Evolutionary conservation across 2,113 vertebrate genomes (phyloP).

Genomic region (Danionella cerebrum): DNA sequence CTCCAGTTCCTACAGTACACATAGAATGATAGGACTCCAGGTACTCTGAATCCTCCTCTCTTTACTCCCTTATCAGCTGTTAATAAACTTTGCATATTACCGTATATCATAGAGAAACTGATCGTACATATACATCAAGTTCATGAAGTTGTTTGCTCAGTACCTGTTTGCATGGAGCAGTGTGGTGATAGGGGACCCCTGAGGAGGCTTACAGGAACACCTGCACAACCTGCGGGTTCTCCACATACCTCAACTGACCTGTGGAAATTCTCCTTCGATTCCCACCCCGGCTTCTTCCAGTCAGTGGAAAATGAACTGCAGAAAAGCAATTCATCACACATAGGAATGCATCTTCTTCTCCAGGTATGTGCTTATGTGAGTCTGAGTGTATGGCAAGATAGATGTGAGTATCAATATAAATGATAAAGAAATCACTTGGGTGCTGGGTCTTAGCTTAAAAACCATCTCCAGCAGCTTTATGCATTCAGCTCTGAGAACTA

Average conservation of each 20-base stretch:
- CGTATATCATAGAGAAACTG: background rate
- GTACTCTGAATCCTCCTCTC: background rate
- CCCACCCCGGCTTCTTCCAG: conserved; percentile 2
- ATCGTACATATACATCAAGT: background rate
- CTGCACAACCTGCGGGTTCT: conserved; percentile 41
- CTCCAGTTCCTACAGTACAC: background rate
- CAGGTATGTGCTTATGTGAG: conserved; percentile 9
- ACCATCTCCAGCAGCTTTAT: background rate
- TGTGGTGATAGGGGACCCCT: background rate
- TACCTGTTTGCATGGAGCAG: background rate
- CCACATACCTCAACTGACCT: background rate
- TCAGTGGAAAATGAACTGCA: conserved; percentile 47
- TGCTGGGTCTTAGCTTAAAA: background rate
- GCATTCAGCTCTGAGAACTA: background rate
- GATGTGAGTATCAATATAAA: background rate
- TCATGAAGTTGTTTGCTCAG: background rate
- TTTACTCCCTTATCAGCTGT: background rate
- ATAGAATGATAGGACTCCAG: background rate
- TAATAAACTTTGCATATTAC: background rate
- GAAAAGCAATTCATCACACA: conserved; percentile 49
- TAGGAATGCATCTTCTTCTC: conserved; percentile 38
- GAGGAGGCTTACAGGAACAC: conserved; percentile 32
- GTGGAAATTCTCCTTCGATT: conserved; percentile 31
- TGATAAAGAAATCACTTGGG: background rate
- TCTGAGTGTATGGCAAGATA: background rate